A percentile compares a stretch with the other conserved stretches of the same genome.
Evolutionary conservation across 2,113 vertebrate species (phyloP).

Genomic region (Nycticebus coucang): DNA sequence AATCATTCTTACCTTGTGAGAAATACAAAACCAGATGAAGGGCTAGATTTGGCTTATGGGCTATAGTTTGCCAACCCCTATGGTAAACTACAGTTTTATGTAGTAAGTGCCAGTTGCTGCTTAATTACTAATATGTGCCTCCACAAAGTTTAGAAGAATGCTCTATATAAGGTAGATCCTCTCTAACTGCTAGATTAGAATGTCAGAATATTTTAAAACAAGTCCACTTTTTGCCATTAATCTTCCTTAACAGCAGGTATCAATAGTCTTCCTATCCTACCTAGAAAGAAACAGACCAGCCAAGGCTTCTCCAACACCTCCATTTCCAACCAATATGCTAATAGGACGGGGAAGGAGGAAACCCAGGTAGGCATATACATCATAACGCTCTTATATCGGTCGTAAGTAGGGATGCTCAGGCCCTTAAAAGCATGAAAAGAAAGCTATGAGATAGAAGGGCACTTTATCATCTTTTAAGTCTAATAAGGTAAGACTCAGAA

Average conservation of each 20-base stretch:
- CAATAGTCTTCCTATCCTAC: not conserved
- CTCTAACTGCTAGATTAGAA: not conserved
- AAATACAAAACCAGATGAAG: not conserved
- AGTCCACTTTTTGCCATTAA: not conserved
- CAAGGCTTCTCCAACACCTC: not conserved
- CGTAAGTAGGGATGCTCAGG: not conserved
- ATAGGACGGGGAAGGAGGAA: not conserved
- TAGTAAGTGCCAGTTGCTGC: not conserved
- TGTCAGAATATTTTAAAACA: conserved; percentile 23
- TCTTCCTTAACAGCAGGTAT: not conserved
- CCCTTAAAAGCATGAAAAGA: not conserved
- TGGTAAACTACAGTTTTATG: not conserved
- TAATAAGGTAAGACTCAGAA: not conserved
- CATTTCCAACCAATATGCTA: not conserved
- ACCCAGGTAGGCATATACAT: not conserved
- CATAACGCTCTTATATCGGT: not conserved
- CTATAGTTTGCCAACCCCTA: not conserved
- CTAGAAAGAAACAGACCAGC: conserved; percentile 20
- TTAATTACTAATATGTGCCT: conserved; percentile 7
- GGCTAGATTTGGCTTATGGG: not conserved
- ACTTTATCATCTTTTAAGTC: not conserved
- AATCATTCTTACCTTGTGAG: not conserved
- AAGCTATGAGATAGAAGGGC: not conserved
- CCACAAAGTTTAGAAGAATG: not conserved
- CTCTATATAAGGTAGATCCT: not conserved